Evolutionary conservation across 1,140 invertebrate species (phyloP).

Genomic region (Papilio machaon): DNA sequence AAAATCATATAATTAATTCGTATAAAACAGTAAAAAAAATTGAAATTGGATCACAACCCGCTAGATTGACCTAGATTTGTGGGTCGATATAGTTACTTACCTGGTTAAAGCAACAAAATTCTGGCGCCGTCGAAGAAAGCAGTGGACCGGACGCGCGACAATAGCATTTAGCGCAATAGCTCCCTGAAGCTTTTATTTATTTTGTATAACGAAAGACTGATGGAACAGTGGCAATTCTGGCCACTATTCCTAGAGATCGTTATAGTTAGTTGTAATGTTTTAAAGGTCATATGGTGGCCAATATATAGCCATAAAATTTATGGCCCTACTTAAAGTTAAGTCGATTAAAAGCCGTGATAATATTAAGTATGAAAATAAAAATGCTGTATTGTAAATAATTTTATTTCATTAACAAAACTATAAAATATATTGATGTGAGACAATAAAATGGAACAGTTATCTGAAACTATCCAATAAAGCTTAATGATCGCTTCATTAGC

Average conservation of each 20-base stretch:
- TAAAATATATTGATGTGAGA: not conserved
- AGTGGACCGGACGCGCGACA: not conserved
- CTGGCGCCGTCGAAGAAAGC: not conserved
- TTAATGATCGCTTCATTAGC: slow-evolving; percentile 24
- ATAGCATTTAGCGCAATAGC: not conserved
- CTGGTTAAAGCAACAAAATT: slow-evolving; percentile 18
- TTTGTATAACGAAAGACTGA: not conserved
- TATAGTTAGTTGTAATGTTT: no score
- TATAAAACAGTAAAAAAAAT: not conserved
- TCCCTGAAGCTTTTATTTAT: not conserved
- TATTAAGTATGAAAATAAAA: not conserved
- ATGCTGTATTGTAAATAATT: not conserved
- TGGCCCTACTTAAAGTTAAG: no score
- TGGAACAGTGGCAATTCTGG: not conserved
- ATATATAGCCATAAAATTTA: no score
- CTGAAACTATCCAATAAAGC: slow-evolving; percentile 16
- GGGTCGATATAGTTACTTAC: slow-evolving; percentile 29
- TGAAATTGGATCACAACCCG: not conserved
- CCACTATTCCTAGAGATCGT: no score
- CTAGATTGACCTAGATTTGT: slow-evolving; percentile 16
- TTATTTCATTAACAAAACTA: slow-evolving; percentile 4
- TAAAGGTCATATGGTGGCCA: no score
- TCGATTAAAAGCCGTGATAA: no score
- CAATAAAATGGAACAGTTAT: not conserved
- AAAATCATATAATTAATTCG: not conserved